A percentile compares a stretch with the other conserved stretches of the same genome.
These are phyloP conservation scores for Branchinecta lindahli DNA, from an alignment of 1,140 invertebrate genomes.

Conservation along the genomic window DNA sequence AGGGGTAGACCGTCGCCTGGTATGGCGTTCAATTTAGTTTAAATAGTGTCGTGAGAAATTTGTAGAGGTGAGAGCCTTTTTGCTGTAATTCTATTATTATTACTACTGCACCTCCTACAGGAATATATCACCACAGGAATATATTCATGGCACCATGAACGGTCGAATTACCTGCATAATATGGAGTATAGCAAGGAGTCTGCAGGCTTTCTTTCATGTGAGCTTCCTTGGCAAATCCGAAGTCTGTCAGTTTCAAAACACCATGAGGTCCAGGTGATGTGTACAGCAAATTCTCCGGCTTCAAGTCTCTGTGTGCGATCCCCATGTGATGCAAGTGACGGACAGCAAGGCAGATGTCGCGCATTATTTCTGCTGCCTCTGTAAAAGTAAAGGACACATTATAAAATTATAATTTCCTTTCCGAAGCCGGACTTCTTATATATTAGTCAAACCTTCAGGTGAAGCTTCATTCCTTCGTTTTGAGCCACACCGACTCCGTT, in stretches of 20 bases:
- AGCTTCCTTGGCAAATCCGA: conserved; percentile 99
- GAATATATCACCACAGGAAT: too few species aligned
- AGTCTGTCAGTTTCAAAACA: conserved; percentile 89
- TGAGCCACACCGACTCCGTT: background rate
- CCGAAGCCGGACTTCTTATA: background rate
- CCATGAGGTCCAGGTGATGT: conserved; percentile 44
- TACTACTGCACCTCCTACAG: too few species aligned
- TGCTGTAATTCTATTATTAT: too few species aligned
- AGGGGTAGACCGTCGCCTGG: too few species aligned
- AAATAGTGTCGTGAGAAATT: too few species aligned
- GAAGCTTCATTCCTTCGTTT: background rate
- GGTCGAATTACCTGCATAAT: conserved; percentile 67
- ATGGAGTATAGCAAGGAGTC: conserved; percentile 96
- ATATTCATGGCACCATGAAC: background rate
- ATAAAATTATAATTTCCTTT: background rate
- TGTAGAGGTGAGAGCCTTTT: too few species aligned
- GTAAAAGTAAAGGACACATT: conserved; percentile 28
- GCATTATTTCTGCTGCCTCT: conserved; percentile 85
- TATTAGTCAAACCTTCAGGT: background rate
- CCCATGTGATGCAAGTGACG: conserved; percentile 84
- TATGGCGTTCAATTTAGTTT: too few species aligned
- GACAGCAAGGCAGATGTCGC: conserved; percentile 90
- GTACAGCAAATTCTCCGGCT: conserved; percentile 80
- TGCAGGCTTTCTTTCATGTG: conserved; percentile 67
- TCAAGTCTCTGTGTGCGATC: conserved; percentile 93